Conservation (phyloP, 2,797 vertebrate genomes). For the Notoglanidium macrostoma region DNA sequence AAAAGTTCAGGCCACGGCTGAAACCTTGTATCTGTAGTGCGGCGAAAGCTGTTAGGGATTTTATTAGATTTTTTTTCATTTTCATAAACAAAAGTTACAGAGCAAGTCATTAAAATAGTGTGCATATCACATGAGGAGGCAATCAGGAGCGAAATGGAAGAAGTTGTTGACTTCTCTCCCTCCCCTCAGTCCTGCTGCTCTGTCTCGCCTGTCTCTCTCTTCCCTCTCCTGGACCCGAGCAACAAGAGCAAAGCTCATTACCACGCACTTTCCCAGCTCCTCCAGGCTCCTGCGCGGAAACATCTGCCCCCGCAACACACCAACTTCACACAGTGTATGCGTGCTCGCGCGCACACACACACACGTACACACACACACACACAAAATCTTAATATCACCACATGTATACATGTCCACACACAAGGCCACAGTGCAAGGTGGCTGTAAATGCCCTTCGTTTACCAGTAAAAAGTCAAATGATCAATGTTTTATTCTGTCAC, state of each 20-base stretch:
- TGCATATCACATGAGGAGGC: slow-evolving; percentile 45
- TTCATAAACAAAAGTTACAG: slow-evolving; percentile 47
- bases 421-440: slow-evolving; percentile 37
- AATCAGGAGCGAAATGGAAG: slow-evolving; percentile 51
- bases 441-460: slow-evolving; percentile 26
- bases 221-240: slow-evolving; percentile 48
- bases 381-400: neutral
- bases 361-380: slow-evolving; percentile 7
- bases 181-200: slow-evolving; percentile 46
- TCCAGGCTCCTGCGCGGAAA: slow-evolving; percentile 55
- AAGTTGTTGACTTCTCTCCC: slow-evolving; percentile 56
- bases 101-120: slow-evolving; percentile 52
- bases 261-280: slow-evolving; percentile 59
- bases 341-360: slow-evolving; percentile 20
- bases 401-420: slow-evolving; percentile 19
- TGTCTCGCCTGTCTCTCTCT: slow-evolving; percentile 52
- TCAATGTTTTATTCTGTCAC: neutral
- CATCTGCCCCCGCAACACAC: slow-evolving; percentile 60
- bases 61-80: slow-evolving; percentile 15
- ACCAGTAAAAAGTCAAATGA: slow-evolving; percentile 7
- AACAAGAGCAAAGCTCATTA: slow-evolving; percentile 62
- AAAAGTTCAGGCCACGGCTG: slow-evolving; percentile 33
- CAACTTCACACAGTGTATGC: slow-evolving; percentile 47
- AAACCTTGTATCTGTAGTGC: slow-evolving; percentile 29
- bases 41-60: slow-evolving; percentile 29